Evolutionary conservation across 2,113 vertebrate species (phyloP), one percentile per base, ranked within the genome.

Genomic region (Equus przewalskii): DNA sequence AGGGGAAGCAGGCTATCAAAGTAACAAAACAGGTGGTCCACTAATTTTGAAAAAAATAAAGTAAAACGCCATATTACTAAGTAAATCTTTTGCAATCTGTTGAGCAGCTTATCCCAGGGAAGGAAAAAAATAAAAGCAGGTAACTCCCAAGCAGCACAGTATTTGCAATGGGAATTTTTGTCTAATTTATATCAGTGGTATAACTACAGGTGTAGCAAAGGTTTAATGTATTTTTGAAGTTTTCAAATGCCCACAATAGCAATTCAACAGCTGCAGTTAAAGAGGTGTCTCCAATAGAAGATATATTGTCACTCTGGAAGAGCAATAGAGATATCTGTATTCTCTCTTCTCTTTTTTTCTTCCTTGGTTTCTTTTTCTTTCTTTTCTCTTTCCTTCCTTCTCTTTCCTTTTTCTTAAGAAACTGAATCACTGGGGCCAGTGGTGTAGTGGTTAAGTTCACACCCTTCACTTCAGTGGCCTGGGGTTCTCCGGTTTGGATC

Each of bases 171-270:
- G 75, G 94, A 97, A 97, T 12, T 19, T 91, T 44, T 90, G 9
- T n/a, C 44, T 92, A 41, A 97, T 97, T 97, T 97, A 36, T 79
- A 97, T 44, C 91, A 76, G n/a, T 97, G 7, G 0, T 60, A 65
- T 67, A 85, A 18, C 69, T 95, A 44, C 93, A 98, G 95, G 92
- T 98, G 94, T 96, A 97, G 9, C 83, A 91, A 73, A 97, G 91
- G 96, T 97, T 98, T 94, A 95, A 93, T 80, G 18, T 78, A 21
- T 85, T 92, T 98, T 97, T 90, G 85, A 98, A 98, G 44, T 97
- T 92, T 79, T 97, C 98, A 93, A 82, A 94, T 78, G 83, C 81
- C 89, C 95, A 69, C 67, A 81, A 64, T 12, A 93, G 54, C 24
- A 76, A 80, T 64, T 75, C 73, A 73, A 41, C 95, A 92, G 26